These are phyloP conservation scores for Andrena dorsata DNA, from an alignment of 2,888 invertebrate species.

Conservation along the genomic window DNA sequence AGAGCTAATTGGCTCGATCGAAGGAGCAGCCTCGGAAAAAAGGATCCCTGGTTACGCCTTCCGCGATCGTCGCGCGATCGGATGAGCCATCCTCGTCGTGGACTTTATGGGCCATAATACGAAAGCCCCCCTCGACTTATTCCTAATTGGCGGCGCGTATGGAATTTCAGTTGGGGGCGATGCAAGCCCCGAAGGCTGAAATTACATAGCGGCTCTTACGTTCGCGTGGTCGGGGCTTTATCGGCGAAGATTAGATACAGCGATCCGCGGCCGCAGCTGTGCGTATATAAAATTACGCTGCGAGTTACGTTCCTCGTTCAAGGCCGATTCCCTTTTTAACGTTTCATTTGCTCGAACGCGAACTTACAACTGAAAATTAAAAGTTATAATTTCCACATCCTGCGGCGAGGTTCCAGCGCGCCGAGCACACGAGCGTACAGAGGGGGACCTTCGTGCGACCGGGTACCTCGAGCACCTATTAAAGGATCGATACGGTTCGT, in stretches of 20 bases:
- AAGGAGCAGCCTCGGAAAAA: background rate
- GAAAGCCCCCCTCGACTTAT: constrained; percentile 58
- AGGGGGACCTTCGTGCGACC: constrained; percentile 27
- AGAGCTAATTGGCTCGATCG: constrained; percentile 13
- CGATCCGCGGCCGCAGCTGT: constrained; percentile 55
- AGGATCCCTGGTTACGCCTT: background rate
- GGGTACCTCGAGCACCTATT: constrained; percentile 29
- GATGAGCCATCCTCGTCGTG: background rate
- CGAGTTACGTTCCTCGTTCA: constrained; percentile 37
- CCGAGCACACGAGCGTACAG: background rate
- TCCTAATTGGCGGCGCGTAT: constrained; percentile 71
- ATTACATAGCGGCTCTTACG: constrained; percentile 75
- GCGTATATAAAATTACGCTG: constrained; percentile 56
- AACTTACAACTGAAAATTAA: background rate
- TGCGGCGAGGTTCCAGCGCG: constrained; percentile 5
- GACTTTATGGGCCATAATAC: constrained; percentile 26
- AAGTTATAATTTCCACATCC: constrained; percentile 24
- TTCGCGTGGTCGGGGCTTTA: constrained; percentile 59
- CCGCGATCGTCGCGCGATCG: background rate
- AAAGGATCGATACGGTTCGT: constrained; percentile 46
- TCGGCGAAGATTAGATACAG: constrained; percentile 71
- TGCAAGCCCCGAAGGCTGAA: constrained; percentile 69
- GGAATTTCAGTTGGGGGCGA: constrained; percentile 72
- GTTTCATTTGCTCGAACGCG: background rate
- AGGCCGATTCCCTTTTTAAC: constrained; percentile 34